Percentiles rank a stretch among this genome's conserved stretches.
phyloP scores from a whole-genome alignment of 2,113 vertebrate species.

The Delphinus delphis region DNA sequence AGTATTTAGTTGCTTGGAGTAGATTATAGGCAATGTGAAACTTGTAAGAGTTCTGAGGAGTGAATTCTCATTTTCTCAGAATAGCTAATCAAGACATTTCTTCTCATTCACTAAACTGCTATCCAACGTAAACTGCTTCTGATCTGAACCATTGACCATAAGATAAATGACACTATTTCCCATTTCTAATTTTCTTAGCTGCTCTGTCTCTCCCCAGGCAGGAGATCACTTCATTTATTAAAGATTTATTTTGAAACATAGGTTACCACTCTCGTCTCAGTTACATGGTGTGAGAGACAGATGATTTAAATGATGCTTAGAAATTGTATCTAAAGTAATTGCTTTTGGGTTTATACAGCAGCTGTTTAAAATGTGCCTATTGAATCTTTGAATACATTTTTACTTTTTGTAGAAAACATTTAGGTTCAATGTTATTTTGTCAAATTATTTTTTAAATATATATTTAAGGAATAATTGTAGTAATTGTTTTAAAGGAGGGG shows the following conservation, averaged over 20 bases:
- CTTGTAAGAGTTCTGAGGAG: background rate
- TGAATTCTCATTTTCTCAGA: constrained; percentile 20
- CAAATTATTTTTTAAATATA: background rate
- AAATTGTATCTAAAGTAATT: constrained; percentile 49
- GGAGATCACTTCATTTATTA: constrained; percentile 30
- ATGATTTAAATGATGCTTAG: constrained; percentile 39
- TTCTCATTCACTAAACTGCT: background rate
- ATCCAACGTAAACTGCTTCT: background rate
- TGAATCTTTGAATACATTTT: background rate
- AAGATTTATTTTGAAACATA: constrained; percentile 26
- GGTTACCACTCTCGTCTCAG: background rate
- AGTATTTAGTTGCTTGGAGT: background rate
- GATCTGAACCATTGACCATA: constrained; percentile 17
- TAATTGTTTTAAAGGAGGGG: constrained; percentile 18
- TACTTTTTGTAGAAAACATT: constrained; percentile 39
- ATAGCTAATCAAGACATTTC: background rate
- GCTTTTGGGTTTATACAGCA: constrained; percentile 36
- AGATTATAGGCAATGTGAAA: background rate
- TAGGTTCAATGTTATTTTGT: background rate
- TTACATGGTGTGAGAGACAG: constrained; percentile 10
- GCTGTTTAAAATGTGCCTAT: constrained; percentile 29
- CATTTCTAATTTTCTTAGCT: background rate
- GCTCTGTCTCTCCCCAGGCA: background rate
- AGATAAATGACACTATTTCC: background rate
- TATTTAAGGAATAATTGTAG: background rate